Conservation (phyloP, 2,113 vertebrate species). For the Bos indicus region DNA sequence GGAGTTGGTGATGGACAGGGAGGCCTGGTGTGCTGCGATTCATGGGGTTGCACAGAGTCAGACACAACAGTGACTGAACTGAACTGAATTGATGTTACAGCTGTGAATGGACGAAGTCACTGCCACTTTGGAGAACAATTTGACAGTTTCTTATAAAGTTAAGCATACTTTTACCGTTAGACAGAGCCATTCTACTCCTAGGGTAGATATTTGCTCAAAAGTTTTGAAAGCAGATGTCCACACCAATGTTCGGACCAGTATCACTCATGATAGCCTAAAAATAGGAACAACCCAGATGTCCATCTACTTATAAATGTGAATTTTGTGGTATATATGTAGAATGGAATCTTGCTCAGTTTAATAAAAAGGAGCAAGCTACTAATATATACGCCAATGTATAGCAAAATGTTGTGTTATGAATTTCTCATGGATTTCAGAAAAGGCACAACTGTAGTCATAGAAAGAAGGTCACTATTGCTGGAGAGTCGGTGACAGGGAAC, state of each 20-base stretch:
- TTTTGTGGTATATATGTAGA: neutral
- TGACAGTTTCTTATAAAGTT: neutral
- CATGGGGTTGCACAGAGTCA: too few relatives aligned
- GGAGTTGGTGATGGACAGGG: too few relatives aligned
- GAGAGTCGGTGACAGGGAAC: neutral
- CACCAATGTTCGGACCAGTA: neutral
- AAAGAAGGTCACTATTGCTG: neutral
- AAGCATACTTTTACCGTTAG: neutral
- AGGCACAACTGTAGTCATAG: neutral
- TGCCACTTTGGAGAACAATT: neutral
- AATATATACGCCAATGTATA: neutral
- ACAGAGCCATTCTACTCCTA: neutral
- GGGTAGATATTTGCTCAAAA: neutral
- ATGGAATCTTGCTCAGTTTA: neutral
- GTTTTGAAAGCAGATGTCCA: neutral
- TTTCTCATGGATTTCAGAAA: neutral
- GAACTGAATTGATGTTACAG: neutral
- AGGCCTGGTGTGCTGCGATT: too few relatives aligned
- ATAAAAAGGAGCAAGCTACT: neutral
- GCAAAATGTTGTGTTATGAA: neutral
- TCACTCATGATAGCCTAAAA: neutral
- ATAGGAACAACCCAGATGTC: neutral
- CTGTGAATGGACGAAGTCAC: neutral
- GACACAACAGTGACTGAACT: too few relatives aligned
- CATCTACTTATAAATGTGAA: neutral